Conservation (phyloP, 1,140 invertebrate genomes). For the Drosophila ananassae region DNA sequence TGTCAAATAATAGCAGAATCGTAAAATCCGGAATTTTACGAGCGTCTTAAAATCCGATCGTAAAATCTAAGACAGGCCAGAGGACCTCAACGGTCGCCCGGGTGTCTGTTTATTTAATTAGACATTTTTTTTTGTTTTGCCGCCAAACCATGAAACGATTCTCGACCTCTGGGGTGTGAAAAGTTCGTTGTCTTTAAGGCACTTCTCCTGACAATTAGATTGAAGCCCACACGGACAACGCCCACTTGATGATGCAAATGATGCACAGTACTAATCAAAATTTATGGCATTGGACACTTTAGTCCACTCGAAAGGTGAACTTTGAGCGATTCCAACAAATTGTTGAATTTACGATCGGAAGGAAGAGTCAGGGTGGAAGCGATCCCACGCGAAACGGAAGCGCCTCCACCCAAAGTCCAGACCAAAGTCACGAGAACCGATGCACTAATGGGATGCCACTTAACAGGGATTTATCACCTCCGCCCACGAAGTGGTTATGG, state of each 20-base stretch:
- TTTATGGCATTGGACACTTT: constrained; percentile 61
- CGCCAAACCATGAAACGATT: constrained; percentile 1
- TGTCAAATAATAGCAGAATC: constrained; percentile 69
- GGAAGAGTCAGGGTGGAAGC: constrained; percentile 11
- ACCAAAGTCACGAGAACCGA: constrained; percentile 16
- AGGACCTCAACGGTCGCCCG: constrained; percentile 14
- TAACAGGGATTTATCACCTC: constrained; percentile 71
- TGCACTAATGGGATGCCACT: constrained; percentile 57
- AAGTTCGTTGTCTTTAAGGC: neutral
- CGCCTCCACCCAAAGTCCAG: constrained; percentile 11
- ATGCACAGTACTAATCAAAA: constrained; percentile 49
- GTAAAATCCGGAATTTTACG: constrained; percentile 62
- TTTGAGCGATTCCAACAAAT: constrained; percentile 54
- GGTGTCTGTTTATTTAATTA: constrained; percentile 68
- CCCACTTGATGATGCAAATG: constrained; percentile 25
- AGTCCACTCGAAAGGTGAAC: constrained; percentile 19
- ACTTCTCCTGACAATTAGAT: constrained; percentile 25
- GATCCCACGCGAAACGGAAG: constrained; percentile 75
- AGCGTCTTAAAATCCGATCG: constrained; percentile 47
- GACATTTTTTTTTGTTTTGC: constrained; percentile 36
- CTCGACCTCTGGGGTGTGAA: neutral
- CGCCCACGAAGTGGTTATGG: constrained; percentile 46
- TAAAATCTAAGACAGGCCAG: constrained; percentile 49
- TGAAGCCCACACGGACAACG: constrained; percentile 39
- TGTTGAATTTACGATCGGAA: constrained; percentile 58